phyloP scores from a whole-genome alignment of 2,113 vertebrate genomes.

The Turnix velox region DNA sequence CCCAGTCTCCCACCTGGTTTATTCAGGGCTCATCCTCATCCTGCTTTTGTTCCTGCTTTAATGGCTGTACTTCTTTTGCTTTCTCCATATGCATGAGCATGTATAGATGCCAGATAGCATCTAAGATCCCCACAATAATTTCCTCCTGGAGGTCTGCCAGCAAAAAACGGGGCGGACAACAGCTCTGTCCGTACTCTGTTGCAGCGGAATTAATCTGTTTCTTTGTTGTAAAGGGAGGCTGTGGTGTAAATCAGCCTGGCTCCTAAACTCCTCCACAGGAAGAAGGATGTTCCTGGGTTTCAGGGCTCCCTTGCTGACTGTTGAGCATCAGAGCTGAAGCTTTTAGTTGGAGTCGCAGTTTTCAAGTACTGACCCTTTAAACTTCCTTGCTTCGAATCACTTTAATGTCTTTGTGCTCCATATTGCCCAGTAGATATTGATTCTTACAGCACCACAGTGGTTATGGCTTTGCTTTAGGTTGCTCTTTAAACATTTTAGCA shows the following conservation, averaged over 20 bases:
- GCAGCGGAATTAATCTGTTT: not conserved
- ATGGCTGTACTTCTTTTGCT: not conserved
- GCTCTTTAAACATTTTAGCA: not conserved
- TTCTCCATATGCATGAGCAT: not conserved
- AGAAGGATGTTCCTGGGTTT: not conserved
- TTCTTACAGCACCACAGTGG: not conserved
- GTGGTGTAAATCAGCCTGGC: not conserved
- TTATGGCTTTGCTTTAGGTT: not conserved
- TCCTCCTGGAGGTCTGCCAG: slow-evolving; percentile 20
- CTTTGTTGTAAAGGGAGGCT: not conserved
- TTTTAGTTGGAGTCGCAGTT: not conserved
- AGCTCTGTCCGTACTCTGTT: not conserved
- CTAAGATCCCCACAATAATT: slow-evolving; percentile 3
- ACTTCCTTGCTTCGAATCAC: not conserved
- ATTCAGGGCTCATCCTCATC: not conserved
- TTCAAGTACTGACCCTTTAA: slow-evolving; percentile 5
- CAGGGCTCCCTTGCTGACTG: not conserved
- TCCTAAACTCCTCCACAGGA: not conserved
- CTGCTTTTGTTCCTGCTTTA: not conserved
- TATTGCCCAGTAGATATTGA: not conserved
- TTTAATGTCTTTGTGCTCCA: not conserved
- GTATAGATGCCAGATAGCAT: not conserved
- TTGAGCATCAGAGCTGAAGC: not conserved
- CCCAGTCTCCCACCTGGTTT: not conserved
- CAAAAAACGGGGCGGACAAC: not conserved